Percentiles rank a stretch among this genome's conserved stretches.
These are phyloP conservation scores for Toxostoma redivivum DNA, from an alignment of 2,113 vertebrate genomes.

Conservation along the genomic window DNA sequence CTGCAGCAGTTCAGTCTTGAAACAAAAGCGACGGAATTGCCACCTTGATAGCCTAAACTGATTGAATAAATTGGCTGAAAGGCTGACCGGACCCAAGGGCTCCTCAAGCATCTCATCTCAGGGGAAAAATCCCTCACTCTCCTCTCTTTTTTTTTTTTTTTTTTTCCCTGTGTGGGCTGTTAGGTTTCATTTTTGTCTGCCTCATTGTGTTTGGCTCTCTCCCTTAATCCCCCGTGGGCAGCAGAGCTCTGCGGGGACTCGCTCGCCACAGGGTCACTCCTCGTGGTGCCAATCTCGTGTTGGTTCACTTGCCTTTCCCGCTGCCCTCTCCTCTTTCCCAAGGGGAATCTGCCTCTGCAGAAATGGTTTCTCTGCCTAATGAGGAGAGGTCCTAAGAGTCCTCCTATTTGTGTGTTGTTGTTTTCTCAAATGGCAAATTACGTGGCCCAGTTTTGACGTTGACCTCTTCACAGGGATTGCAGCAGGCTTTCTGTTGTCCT, in stretches of 20 bases:
- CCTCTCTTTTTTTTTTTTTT: background rate
- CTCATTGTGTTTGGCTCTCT: constrained; percentile 41
- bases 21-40: background rate
- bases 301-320: constrained; percentile 35
- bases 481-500: constrained; percentile 38
- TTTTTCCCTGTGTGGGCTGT: background rate
- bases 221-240: constrained; percentile 23
- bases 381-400: constrained; percentile 31
- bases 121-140: background rate
- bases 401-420: constrained; percentile 46
- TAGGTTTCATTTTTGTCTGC: constrained; percentile 22
- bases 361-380: constrained; percentile 36
- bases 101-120: background rate
- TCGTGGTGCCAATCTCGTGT: background rate
- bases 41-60: constrained; percentile 41
- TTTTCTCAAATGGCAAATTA: constrained; percentile 42
- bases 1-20: background rate
- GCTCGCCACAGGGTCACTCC: background rate
- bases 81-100: background rate
- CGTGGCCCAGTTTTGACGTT: background rate
- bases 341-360: constrained; percentile 16
- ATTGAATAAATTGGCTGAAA: constrained; percentile 64
- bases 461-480: constrained; percentile 38
- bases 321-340: constrained; percentile 28
- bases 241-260: background rate